Evolutionary conservation across 1,140 invertebrate species (phyloP), one percentile per base, ranked within the genome.

Genomic region (Drosophila biarmipes): DNA sequence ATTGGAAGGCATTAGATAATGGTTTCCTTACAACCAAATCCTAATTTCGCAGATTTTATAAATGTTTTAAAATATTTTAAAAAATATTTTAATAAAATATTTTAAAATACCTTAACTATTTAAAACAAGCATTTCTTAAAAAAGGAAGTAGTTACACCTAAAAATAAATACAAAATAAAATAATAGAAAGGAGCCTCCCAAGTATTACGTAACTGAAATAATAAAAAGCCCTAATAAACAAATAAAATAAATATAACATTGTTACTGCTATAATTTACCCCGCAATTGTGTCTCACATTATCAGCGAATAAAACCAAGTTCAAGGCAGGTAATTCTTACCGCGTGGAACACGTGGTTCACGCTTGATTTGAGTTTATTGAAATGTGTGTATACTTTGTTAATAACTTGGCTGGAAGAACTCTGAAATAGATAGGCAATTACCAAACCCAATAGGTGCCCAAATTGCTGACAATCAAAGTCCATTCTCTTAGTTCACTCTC

Each of bases 361-460:
- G 34, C 72, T 58, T 77, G 55, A 46, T 54, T 29, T 76, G 64
- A 48, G 48, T 51, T 68, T 66, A 63, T 63, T 66, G 58, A 76
- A 53, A 52, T 37, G 40, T 35, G 46, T 29, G 54, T 21, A 48
- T 61, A 55, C 67, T 68, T 75, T 51, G 34, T 24, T 59, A 62
- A 79, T 79, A 59, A 59, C 31, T 59, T 35, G 17, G 55, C 21
- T 46, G 43, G 27, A 61, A 48, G 54, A 19, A 35, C 38, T 43
- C 37, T 56, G 52, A 31, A 58, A 63, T 61, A 59, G 49, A 52
- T 68, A 56, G 71, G 54, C 66, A 78, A 71, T 78, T 73, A 73
- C 74, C 54, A 24, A 62, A 49, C 17, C 57, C 52, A 73, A 56
- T 53, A 21, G 21, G 19, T n/a, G 17, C 19, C 57, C 27, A 53